Base-by-base conservation (phyloP, 2,888 invertebrate species). In the Thereva nobilitata region DNA sequence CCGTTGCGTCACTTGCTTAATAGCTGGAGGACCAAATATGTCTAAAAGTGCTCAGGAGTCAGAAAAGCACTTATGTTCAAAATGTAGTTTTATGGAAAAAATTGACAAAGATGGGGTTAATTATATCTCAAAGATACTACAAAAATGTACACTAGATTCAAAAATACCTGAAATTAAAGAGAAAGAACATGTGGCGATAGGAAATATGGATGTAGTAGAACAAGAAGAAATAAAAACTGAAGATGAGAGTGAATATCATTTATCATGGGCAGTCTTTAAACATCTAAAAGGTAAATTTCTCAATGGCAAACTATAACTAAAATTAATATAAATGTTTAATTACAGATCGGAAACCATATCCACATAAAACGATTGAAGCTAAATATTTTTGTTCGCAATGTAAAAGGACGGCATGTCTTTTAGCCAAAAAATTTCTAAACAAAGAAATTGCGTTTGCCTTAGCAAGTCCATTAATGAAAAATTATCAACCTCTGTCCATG, bases 261-360 rank as follows among this genome's bases (percentile, higher is more conserved):
- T 81, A 45, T 76, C 80, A 61, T 81, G 81, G 81, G 79, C 78
- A 23, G 79, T 81, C 23, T 81, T 81, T 65, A 78, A 77, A 61
- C 79, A 81, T 73, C 70, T 80, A 59, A 74, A 74, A 71, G 75
- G 77, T 78, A 72, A 69, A 49, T 52, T 35, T 38, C 23, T 42
- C 35, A 44, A n/a, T 12, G 1, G 5, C 1, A 12, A 38, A 8
- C 9, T 34, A n/a, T 47, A 35, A n/a, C 42, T 37, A 40, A 55
- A 52, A 54, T 52, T 12, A 41, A 41, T 54, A 2, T 50, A 8
- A 34, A 7, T 57, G 37, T 59, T n/a, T 54, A 35, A 12, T 71
- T 71, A 4, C 57, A 76, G 77, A 74, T 69, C 76, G 81, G 5
- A 76, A 78, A 71, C 79, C 77, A 42, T 81, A 78, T 72, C 74